Conservation (phyloP, 1,140 invertebrate species). For the Drosophila teissieri region DNA sequence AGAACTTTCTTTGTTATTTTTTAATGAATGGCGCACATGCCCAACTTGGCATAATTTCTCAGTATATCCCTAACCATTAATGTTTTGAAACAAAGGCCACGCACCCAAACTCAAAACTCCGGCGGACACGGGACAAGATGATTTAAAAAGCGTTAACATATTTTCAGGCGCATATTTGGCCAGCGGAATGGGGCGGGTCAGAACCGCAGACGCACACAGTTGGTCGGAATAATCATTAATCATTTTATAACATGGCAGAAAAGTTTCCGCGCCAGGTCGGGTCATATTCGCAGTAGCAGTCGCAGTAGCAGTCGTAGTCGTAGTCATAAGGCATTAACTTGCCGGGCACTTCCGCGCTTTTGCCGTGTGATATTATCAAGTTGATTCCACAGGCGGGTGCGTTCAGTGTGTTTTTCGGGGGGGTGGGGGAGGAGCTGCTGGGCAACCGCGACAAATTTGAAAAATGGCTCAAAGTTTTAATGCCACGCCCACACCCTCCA, state of each 20-base stretch:
- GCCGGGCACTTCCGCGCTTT: conserved; percentile 51
- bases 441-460: conserved; percentile 79
- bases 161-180: conserved; percentile 54
- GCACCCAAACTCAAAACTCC: conserved; percentile 3
- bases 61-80: conserved; percentile 27
- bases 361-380: conserved; percentile 70
- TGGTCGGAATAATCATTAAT: conserved; percentile 76
- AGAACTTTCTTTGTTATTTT: neutral
- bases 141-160: conserved; percentile 81
- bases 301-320: neutral
- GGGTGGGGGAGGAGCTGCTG: neutral
- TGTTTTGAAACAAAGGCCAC: conserved; percentile 32
- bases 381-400: conserved; percentile 43
- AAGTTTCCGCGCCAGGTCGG: conserved; percentile 56
- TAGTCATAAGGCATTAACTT: conserved; percentile 71
- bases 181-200: conserved; percentile 22
- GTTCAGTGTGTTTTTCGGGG: neutral
- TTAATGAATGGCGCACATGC: neutral
- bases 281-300: neutral
- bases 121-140: conserved; percentile 47
- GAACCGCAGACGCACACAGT: conserved; percentile 57
- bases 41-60: neutral
- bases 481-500: conserved; percentile 26
- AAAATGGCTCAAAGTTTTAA: conserved; percentile 80
- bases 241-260: conserved; percentile 71